Evolutionary conservation across 64 coral and sea anemone species (phyloP), one percentile per base, ranked within the genome.

Genomic region (Acropora tenuis): DNA sequence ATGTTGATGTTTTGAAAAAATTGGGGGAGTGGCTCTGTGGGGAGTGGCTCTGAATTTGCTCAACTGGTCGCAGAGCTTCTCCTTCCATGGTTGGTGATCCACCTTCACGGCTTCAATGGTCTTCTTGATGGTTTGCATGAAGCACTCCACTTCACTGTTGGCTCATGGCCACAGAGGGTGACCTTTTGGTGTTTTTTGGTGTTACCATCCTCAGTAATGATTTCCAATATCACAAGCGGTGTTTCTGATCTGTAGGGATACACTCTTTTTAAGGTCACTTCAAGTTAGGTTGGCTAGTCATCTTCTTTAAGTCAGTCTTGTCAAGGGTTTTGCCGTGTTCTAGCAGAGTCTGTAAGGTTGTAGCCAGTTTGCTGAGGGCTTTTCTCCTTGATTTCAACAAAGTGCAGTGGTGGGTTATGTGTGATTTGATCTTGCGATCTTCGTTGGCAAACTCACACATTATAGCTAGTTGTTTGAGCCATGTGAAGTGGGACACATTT

Each of bases 1-100:
- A 30, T 30, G 30, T 30, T 30, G 30, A 30, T 30, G 30, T 30
- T 30, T 30, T 30, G 30, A 30, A 30, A 30, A 30, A 30, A 72
- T 80, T 50, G 69, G 90, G 9, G 80, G 69, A 65, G 80, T 85
- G 77, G 90, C 43, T 47, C 18, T 47, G 59, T 92, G 90, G 59
- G 90, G 90, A n/a, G 90, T 92, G 41, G 80, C 69, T 84, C 90
- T 55, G 80, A 86, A 92, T 80, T 92, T 92, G 40, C 82, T 5
- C 17, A 92, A 72, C 49, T 86, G 2, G 17, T 86, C 73, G 72
- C 55, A 66, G 46, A 92, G 43, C 74, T 92, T 80, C 58, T 92
- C 69, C 46, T 92, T 74, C 80, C 82, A 92, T 44, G 80, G 79
- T 17, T 58, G 79, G 69, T 92, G 79, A n/a, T 92, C 90, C 77